Evolutionary conservation across 1,140 invertebrate genomes (phyloP).

Genomic region (Zaprionus taronus): DNA sequence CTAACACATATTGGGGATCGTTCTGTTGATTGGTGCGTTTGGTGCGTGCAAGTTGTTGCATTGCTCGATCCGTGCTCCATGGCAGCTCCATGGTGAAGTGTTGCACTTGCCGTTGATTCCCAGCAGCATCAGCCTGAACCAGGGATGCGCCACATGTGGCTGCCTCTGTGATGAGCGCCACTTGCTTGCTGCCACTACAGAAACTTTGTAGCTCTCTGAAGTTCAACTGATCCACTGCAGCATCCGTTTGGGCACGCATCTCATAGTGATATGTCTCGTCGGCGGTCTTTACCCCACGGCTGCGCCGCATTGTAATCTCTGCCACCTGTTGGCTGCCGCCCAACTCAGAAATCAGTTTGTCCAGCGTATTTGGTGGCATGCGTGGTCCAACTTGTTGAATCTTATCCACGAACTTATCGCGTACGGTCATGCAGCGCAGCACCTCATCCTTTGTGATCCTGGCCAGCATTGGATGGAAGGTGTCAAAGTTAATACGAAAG

Average conservation of each 20-base stretch:
- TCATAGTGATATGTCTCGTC: neutral
- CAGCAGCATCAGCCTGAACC: neutral
- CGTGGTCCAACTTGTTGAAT: neutral
- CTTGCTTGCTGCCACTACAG: neutral
- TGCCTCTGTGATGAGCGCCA: neutral
- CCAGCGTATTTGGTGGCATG: conserved; percentile 1
- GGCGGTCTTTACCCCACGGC: neutral
- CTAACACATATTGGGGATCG: neutral
- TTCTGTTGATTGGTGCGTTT: neutral
- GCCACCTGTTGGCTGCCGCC: conserved; percentile 12
- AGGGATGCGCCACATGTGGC: neutral
- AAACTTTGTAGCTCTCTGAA: neutral
- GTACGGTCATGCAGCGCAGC: neutral
- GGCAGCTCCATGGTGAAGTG: conserved; percentile 1
- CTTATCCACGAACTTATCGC: neutral
- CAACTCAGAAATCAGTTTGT: neutral
- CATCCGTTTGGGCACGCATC: neutral
- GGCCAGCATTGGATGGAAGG: neutral
- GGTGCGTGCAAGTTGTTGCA: neutral
- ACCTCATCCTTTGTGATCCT: neutral
- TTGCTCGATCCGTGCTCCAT: neutral
- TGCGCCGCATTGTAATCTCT: neutral
- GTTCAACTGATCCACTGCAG: neutral
- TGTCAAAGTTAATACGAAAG: neutral
- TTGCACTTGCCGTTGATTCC: neutral